Base-by-base conservation (phyloP, 1,140 invertebrate species). In the Sinella curviseta region DNA sequence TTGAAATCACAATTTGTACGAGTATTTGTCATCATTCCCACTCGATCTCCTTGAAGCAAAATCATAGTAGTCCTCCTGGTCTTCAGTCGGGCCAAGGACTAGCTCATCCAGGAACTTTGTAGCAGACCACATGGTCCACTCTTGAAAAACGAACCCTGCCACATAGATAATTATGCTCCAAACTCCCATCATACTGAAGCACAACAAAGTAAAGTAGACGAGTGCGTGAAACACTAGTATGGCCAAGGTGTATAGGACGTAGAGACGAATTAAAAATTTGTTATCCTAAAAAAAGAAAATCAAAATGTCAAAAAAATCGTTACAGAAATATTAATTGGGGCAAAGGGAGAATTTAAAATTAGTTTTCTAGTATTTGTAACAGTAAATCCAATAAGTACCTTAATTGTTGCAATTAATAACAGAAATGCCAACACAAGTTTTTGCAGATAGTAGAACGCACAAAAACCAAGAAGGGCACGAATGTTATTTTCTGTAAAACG, bases 401-500 rank as follows among this genome's bases (percentile, higher is more conserved):
- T 70, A 4, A 70, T 12, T 30, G 65, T 14, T 30, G 65, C 26
- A 70, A 70, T 17, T 4, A 70, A 33, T 3, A 70, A 24, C 8
- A 70, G 30, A 33, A 70, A 31, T 8, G 8, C 26, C 31, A 70
- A n/a, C 30, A 33, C 31, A 70, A 33, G 1, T n/a, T 70, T 70
- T 33, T 70, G 65, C 65, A 70, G 31, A 70, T 70, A 70, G 24
- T 70, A 70, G n/a, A 70, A 70, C 31, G 24, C 8, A 33, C 65
- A 30, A 33, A 70, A 70, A 30, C 8, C 26, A 1, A 70, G 31
- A 8, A 70, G n/a, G 24, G 8, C 65, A 4, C 55, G 55, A 24
- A 60, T 26, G 55, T 12, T 60, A 14, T 3, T 60, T 60, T 3
- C 55, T 60, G 55, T 4, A 60, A 60, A 60, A 60, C n/a, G n/a